Evolutionary conservation across 1,140 invertebrate genomes (phyloP).

Genomic region (Drosophila elegans): DNA sequence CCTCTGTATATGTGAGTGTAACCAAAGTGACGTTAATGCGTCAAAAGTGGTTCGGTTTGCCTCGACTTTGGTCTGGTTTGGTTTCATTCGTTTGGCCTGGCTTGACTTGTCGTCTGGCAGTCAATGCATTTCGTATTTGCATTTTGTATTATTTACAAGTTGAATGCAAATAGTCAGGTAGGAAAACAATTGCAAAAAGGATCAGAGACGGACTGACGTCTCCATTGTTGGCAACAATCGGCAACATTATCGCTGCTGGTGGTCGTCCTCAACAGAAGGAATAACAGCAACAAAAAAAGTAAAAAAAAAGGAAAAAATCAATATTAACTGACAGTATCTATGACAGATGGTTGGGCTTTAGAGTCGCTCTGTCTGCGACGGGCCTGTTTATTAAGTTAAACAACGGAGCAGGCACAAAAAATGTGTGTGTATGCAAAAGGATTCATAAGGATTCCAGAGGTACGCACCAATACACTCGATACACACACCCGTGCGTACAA

Average conservation of each 20-base stretch:
- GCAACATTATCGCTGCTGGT: constrained; percentile 46
- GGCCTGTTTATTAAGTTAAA: constrained; percentile 75
- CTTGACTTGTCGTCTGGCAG: constrained; percentile 46
- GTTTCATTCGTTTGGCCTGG: constrained; percentile 15
- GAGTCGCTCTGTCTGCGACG: constrained; percentile 28
- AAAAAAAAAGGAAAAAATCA: constrained; percentile 54
- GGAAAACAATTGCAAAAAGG: constrained; percentile 33
- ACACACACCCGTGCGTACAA: constrained; percentile 21
- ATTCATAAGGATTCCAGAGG: constrained; percentile 80
- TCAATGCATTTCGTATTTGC: constrained; percentile 63
- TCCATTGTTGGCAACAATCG: constrained; percentile 67
- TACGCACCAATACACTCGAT: constrained; percentile 52
- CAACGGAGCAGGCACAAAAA: constrained; percentile 56
- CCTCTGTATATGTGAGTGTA: constrained; percentile 20
- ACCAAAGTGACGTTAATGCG: constrained; percentile 77
- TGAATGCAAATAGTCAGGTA: constrained; percentile 75
- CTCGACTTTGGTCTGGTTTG: constrained; percentile 51
- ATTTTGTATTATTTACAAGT: constrained; percentile 81
- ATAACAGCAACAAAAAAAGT: constrained; percentile 19
- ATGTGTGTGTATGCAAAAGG: constrained; percentile 60
- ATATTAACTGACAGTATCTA: constrained; percentile 75
- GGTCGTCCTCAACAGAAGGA: constrained; percentile 8
- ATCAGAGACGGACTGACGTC: constrained; percentile 25
- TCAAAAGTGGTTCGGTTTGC: constrained; percentile 74
- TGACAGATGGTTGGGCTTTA: constrained; percentile 74